A percentile compares a stretch with the other conserved stretches of the same genome.
These are phyloP conservation scores for Drosophila kokeensis DNA, from an alignment of 2,888 invertebrate genomes.

Conservation along the genomic window DNA sequence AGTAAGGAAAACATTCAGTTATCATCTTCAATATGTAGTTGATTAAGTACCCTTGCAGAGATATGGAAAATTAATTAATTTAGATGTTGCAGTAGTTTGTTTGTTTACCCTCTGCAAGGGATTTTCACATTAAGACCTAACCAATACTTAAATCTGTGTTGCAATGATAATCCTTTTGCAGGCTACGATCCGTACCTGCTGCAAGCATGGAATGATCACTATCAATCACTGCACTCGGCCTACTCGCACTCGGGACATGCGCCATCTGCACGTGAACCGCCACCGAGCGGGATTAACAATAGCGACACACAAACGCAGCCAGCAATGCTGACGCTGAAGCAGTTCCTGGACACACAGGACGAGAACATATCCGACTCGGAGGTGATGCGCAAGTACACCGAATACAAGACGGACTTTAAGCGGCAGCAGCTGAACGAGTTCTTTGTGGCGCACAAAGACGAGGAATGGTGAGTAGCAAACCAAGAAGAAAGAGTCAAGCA, in stretches of 20 bases:
- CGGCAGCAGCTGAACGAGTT: slow-evolving; percentile 98
- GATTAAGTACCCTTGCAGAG: neutral
- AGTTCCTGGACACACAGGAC: slow-evolving; percentile 97
- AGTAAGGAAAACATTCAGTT: slow-evolving; percentile 5
- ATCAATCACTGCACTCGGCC: slow-evolving; percentile 82
- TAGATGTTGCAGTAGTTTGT: neutral
- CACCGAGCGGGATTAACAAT: slow-evolving; percentile 25
- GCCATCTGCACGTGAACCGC: slow-evolving; percentile 68
- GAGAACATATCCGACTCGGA: slow-evolving; percentile 99
- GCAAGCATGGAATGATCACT: slow-evolving; percentile 85
- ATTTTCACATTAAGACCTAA: neutral
- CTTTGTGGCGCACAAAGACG: slow-evolving; percentile 99
- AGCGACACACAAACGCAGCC: slow-evolving; percentile 90
- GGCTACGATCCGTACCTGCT: slow-evolving; percentile 84
- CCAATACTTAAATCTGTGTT: neutral
- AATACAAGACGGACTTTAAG: slow-evolving; percentile 98
- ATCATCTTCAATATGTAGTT: neutral
- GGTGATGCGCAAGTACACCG: slow-evolving; percentile 97
- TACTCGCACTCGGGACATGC: slow-evolving; percentile 69
- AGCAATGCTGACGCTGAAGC: slow-evolving; percentile 98
- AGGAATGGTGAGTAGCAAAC: slow-evolving; percentile 95
- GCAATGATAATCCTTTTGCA: slow-evolving; percentile 30
- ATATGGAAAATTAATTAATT: neutral
- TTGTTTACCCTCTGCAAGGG: neutral
- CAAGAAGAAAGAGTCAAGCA: neutral